Percentiles rank a stretch among this genome's conserved stretches.
Evolutionary conservation across 2,888 invertebrate species (phyloP).

Genomic region (Sinotaia quadrata): DNA sequence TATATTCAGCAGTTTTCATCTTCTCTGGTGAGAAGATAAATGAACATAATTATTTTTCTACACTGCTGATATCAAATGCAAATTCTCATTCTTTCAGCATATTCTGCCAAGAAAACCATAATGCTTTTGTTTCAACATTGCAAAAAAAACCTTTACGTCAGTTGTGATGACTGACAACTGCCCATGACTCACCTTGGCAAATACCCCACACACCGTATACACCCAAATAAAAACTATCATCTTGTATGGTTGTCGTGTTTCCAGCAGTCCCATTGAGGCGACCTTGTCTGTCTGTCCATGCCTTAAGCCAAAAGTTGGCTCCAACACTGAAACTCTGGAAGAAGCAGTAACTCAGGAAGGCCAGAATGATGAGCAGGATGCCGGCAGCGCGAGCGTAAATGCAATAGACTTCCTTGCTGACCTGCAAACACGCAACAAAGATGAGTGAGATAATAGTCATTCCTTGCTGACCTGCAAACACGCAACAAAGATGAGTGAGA

Average conservation of each 20-base stretch:
- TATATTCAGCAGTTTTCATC: too few species aligned
- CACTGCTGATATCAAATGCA: too few species aligned
- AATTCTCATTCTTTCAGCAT: too few species aligned
- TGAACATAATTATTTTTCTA: too few species aligned
- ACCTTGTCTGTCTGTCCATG: conserved; percentile 67
- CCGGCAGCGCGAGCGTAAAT: conserved; percentile 30
- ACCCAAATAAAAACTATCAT: conserved; percentile 27
- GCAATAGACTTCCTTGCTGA: conserved; percentile 19
- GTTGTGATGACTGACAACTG: too few species aligned
- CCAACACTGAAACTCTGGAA: conserved; percentile 62
- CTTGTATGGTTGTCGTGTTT: background rate
- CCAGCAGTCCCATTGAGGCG: conserved; percentile 37
- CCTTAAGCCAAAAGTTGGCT: conserved; percentile 68
- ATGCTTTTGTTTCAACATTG: too few species aligned
- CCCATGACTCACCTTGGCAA: conserved; percentile 36
- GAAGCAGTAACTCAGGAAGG: conserved; percentile 30
- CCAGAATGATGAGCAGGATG: conserved; percentile 17
- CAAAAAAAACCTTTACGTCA: too few species aligned
- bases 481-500: too few species aligned
- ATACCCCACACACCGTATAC: conserved; percentile 30
- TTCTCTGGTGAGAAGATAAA: too few species aligned
- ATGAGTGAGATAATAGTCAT: too few species aligned
- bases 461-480: conserved; percentile 31
- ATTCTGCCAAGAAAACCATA: too few species aligned
- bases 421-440: too few species aligned